Evolutionary conservation across 1,140 invertebrate genomes (phyloP), one percentile per base, ranked within the genome.

Genomic region (Tenebrio molitor): DNA sequence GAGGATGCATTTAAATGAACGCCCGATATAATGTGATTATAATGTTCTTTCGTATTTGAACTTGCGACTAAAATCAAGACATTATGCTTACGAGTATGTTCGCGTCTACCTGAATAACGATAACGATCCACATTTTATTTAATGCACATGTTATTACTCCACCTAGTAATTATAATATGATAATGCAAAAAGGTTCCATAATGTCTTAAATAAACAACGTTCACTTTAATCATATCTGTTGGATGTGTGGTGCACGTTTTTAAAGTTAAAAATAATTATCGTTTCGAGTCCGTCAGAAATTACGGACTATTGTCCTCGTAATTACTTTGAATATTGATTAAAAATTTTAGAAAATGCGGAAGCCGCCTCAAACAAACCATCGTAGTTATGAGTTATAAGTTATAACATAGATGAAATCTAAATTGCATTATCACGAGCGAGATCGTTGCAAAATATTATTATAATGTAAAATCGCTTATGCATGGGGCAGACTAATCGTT

Each of bases 371-470:
- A 78, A 64, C 67, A 69, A 74, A 63, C 58, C 39, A 42, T 34
- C 62, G 68, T 74, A 64, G 67, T 76, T 76, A 72, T 72, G 75
- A 76, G 46, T 74, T 72, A 72, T 72, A 73, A 76, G 46, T 74
- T 72, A 65, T 74, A 68, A 19, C 41, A 15, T 33, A 66, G 41
- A 77, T 79, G 62, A 68, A 77, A 79, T 79, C 78, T 79, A 78
- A 77, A 79, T 78, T 73, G 72, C 73, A 73, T 77, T 77, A 78
- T 79, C 78, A 79, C 78, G 78, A 75, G 63, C 73, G 63, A 36
- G 72, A 76, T 73, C 76, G 70, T 72, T 74, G 75, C 66, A 72
- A 79, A 77, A 79, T 77, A 79, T 77, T 77, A 79, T 79, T 75
- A 79, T 79, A 74, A 76, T 73, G 71, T 69, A 63, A 68, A 71